A percentile compares a stretch with the other conserved stretches of the same genome.
Conservation (phyloP, 2,113 vertebrate genomes). For the Nothoprocta perdicaria region DNA sequence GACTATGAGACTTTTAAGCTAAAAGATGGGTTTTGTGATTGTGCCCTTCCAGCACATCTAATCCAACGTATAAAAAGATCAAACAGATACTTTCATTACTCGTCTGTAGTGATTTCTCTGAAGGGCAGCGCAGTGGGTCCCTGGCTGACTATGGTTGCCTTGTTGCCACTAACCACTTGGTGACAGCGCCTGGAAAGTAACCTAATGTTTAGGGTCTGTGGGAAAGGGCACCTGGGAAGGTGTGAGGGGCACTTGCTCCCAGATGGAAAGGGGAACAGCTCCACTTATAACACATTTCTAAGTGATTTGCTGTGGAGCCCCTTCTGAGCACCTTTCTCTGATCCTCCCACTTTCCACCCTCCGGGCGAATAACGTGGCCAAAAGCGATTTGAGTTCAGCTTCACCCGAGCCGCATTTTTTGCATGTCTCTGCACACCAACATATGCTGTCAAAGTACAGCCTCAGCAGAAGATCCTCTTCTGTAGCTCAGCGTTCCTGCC, state of each 20-base stretch:
- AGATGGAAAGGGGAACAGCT: not conserved
- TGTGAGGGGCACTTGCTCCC: not conserved
- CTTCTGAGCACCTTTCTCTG: not conserved
- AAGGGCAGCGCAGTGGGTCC: not conserved
- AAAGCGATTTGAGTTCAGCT: not conserved
- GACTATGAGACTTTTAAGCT: not conserved
- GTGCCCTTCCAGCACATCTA: not conserved
- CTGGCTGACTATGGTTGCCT: not conserved
- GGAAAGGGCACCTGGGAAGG: not conserved
- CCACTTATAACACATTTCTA: not conserved
- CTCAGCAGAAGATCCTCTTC: not conserved
- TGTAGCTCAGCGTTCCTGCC: not conserved
- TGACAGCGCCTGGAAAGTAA: not conserved
- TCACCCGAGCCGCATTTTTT: rapidly evolving
- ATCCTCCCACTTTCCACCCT: not conserved
- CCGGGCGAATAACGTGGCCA: too few species aligned
- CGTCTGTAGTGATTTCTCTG: not conserved
- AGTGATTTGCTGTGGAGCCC: not conserved
- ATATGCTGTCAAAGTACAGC: rapidly evolving
- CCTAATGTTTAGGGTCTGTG: too few species aligned
- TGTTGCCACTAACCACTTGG: not conserved
- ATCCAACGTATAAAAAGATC: not conserved
- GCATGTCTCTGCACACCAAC: not conserved
- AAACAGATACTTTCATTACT: not conserved
- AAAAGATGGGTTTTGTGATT: not conserved